Percentiles rank a stretch among this genome's conserved stretches.
phyloP scores from a whole-genome alignment of 2,797 vertebrate genomes.

The Aphelocoma californica region DNA sequence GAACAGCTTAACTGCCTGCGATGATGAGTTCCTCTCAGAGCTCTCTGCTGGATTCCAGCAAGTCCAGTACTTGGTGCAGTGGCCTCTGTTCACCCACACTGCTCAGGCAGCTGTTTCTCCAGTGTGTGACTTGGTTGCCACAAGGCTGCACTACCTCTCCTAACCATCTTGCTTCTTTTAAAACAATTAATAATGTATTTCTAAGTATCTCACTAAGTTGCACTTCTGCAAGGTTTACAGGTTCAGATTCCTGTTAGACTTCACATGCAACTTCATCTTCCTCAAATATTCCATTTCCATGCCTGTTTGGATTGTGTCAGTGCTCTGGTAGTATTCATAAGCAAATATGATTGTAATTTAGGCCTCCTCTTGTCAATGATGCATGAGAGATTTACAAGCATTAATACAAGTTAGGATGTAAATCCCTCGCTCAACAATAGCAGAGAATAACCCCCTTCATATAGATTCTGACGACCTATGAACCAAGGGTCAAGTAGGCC shows the following conservation, averaged over 20 bases:
- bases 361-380: conserved; percentile 52
- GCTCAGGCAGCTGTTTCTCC: neutral
- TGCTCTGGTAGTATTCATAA: conserved; percentile 42
- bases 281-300: neutral
- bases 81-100: neutral
- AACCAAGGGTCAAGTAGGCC: conserved; percentile 69
- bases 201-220: neutral
- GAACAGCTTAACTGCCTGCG: neutral
- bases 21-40: neutral
- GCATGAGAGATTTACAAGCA: conserved; percentile 68
- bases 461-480: conserved; percentile 70
- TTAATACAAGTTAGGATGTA: conserved; percentile 68
- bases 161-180: neutral
- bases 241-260: neutral
- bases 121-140: neutral
- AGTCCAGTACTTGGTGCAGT: neutral
- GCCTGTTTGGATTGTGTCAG: neutral
- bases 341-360: conserved; percentile 69
- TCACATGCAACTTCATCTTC: neutral
- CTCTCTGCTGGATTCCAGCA: neutral
- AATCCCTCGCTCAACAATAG: conserved; percentile 64
- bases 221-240: neutral
- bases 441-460: conserved; percentile 62
- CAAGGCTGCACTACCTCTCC: neutral
- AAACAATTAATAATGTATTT: neutral